Evolutionary conservation across 1,140 invertebrate species (phyloP), one percentile per base, ranked within the genome.

Genomic region (Battus philenor): DNA sequence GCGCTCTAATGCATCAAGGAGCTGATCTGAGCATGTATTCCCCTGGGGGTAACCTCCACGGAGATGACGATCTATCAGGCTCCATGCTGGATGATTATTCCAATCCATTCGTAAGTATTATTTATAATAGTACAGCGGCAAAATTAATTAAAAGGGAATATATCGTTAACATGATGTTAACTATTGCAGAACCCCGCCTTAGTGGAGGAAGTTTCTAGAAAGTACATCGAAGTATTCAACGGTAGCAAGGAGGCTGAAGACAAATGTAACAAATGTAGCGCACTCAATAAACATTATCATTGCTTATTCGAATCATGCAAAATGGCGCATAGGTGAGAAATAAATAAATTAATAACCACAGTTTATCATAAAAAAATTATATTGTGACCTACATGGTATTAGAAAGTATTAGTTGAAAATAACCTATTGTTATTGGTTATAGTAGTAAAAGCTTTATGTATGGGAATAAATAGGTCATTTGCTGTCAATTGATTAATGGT

Each of bases 281-380:
- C 90, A 15, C 90, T 91, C 50, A 91, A 90, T 44, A 93, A 94
- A 53, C 94, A 95, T 64, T 95, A 91, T 72, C 94, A 95, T 65
- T 95, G 94, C 66, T 84, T 89, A 47, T 90, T 89, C 20, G 90
- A 92, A 33, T 87, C 87, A 24, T 92, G 91, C 59, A 89, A 90
- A 49, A 87, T 90, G 69, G 87, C 89, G 5, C 93, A 94, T 68
- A 90, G 90, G 87, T 91, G 60, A 58, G 22, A 47, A n/a, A n/a
- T n/a, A n/a, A n/a, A n/a, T n/a, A n/a, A n/a, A n/a, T n/a, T n/a
- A n/a, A n/a, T n/a, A n/a, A n/a, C n/a, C n/a, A n/a, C n/a, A n/a
- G n/a, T n/a, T n/a, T n/a, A n/a, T n/a, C n/a, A n/a, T n/a, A n/a
- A n/a, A n/a, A n/a, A n/a, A n/a, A n/a, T n/a, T n/a, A n/a, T n/a